Evolutionary conservation across 1,140 invertebrate species (phyloP).

Genomic region (Cataglyphis hispanica): DNA sequence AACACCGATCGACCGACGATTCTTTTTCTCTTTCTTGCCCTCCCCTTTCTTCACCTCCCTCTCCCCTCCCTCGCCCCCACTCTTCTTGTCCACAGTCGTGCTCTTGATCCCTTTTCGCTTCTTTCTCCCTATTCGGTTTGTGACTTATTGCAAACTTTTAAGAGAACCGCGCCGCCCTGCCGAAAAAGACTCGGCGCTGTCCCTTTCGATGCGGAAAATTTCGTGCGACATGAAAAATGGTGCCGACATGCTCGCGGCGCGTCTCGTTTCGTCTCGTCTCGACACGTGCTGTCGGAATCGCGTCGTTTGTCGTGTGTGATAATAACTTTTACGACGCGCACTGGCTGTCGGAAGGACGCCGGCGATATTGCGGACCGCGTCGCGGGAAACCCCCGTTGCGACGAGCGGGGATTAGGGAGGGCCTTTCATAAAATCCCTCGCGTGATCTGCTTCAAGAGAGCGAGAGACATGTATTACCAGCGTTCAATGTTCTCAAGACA

Average conservation of each 20-base stretch:
- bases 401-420: conserved; percentile 54
- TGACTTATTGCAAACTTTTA: conserved; percentile 77
- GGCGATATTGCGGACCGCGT: conserved; percentile 56
- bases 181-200: not conserved
- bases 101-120: conserved; percentile 42
- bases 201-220: conserved; percentile 48
- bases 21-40: conserved; percentile 39
- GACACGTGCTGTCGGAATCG: conserved; percentile 54
- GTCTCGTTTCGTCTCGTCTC: conserved; percentile 15
- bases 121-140: conserved; percentile 24
- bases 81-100: conserved; percentile 28
- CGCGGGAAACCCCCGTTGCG: conserved; percentile 32
- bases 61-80: not conserved
- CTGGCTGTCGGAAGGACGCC: conserved; percentile 30
- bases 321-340: conserved; percentile 72
- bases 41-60: too few relatives aligned
- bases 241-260: not conserved
- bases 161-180: conserved; percentile 26
- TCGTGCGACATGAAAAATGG: conserved; percentile 64
- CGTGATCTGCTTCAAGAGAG: conserved; percentile 59
- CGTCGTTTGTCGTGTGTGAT: conserved; percentile 62
- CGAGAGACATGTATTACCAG: not conserved
- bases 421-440: conserved; percentile 63
- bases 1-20: conserved; percentile 74
- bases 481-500: conserved; percentile 51